Conservation (phyloP, 2,113 vertebrate genomes). For the Ginglymostoma cirratum region DNA sequence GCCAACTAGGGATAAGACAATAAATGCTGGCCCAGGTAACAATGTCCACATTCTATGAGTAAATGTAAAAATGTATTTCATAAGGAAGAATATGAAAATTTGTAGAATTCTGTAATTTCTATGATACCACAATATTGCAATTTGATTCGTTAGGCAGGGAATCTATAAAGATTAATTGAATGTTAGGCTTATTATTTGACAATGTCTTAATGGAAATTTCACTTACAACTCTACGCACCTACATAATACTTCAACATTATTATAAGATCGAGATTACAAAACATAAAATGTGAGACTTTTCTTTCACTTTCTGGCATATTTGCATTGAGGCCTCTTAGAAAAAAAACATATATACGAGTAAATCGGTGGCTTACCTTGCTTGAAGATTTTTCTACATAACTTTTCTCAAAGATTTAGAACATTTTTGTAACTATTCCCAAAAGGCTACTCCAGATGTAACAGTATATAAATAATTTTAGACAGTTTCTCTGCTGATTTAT, state of each 20-base stretch:
- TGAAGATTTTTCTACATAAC: conserved; percentile 19
- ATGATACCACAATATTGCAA: not conserved
- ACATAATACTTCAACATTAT: not conserved
- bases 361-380: not conserved
- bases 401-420: conserved; percentile 20
- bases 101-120: not conserved
- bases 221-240: not conserved
- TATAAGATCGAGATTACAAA: not conserved
- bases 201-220: not conserved
- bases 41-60: no score
- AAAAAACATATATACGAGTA: not conserved
- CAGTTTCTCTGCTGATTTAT: not conserved
- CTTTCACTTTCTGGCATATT: not conserved
- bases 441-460: not conserved
- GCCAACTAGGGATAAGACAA: no score
- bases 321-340: not conserved
- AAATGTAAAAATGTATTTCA: no score
- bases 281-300: not conserved
- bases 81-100: not conserved
- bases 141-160: not conserved
- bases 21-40: no score
- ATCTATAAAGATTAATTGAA: not conserved
- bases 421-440: not conserved
- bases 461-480: conserved; percentile 1
- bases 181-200: not conserved